Base-by-base conservation (phyloP, 23 tunicate species). In the Ciona savignyi region DNA sequence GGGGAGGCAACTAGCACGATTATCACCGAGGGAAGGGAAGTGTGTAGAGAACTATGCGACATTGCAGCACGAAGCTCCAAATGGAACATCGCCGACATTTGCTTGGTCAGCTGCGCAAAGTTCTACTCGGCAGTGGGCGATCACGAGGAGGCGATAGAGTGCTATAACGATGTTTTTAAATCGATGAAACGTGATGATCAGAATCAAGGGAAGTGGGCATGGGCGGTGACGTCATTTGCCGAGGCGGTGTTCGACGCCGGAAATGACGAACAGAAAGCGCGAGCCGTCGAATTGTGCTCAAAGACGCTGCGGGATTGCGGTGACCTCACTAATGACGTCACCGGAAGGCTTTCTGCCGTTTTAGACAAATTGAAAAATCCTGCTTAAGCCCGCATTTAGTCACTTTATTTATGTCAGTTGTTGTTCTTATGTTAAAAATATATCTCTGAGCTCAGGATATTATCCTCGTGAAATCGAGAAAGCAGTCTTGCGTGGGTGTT, bases 71-170 rank as follows among this genome's bases (percentile, higher is more conserved):
- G 30, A 27, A 66, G 30, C 30, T 33, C n/a, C 3, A 66, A 66
- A 66, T 66, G 70, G 70, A 29, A 33, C 4, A 72, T 72, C 27
- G 33, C 76, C 1, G 1, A 28, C 20, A 1, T 42, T 24, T 66
- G 78, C 63, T 27, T 81, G 51, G 35, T 73, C 4, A 72, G 66
- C 32, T 81, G 86, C 42, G 86, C 62, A 49, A 81, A 81, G 30
- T 81, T 74, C 31, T 48, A 72, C 64, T 22, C 63, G n/a, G 86
- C 78, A 1, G 62, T 33, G 19, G 48, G 48, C 2, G 56, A 81
- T 11, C 64, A 61, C 51, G 22, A 34, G 3, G 11, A 25, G 61
- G 73, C 78, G 25, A 22, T 65, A 6, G 67, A 81, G 1, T 72
- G 77, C 28, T 81, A 35, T 31, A 25, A 65, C 1, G 29, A 27